phyloP scores from a whole-genome alignment of 1,140 invertebrate species.

The Pentalonia nigronervosa region DNA sequence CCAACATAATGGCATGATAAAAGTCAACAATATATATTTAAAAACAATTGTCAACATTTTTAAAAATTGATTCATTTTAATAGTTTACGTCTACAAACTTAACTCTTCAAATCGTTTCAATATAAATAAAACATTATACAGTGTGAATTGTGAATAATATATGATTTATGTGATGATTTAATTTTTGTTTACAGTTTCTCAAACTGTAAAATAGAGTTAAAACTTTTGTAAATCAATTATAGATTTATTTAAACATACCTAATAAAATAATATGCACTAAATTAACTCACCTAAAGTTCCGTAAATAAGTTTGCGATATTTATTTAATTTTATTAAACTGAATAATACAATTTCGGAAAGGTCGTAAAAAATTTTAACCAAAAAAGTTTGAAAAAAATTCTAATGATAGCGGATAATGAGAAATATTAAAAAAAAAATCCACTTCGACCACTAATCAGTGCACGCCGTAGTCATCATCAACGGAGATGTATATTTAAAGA shows the following conservation, averaged over 20 bases:
- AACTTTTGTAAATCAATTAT: background rate
- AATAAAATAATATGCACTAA: background rate
- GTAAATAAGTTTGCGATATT: background rate
- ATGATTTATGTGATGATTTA: background rate
- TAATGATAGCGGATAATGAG: background rate
- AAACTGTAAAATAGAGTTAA: background rate
- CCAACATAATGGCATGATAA: background rate
- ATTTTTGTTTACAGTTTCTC: background rate
- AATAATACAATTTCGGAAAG: background rate
- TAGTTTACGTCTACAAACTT: background rate
- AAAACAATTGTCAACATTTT: background rate
- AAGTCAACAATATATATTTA: background rate
- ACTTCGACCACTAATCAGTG: background rate
- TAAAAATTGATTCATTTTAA: conserved; percentile 20
- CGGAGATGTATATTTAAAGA: conserved; percentile 14
- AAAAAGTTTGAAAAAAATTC: background rate
- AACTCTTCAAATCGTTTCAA: background rate
- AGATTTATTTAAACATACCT: background rate
- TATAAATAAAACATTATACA: background rate
- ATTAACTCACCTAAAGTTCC: background rate
- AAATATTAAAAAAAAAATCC: background rate
- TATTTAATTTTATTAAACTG: background rate
- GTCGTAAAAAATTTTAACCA: background rate
- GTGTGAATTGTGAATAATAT: background rate
- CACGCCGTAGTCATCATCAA: conserved; percentile 19